Evolutionary conservation across 2,888 invertebrate genomes (phyloP).

Genomic region (Brachynemurus nebulosus): DNA sequence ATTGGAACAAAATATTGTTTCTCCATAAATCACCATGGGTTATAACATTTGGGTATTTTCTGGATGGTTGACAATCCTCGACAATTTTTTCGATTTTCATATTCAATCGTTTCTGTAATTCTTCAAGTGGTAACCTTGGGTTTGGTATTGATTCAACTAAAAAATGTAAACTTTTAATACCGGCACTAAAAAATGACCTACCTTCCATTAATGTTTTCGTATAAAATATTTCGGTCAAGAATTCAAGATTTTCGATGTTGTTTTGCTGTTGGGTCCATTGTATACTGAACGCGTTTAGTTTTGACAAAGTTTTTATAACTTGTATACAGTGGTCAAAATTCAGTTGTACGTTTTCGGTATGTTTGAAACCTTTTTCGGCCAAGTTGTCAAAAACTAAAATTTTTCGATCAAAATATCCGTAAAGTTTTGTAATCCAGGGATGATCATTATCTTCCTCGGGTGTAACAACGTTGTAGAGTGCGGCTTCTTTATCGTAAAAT

Average conservation of each 20-base stretch:
- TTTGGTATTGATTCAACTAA: neutral
- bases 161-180: neutral
- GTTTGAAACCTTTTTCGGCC: too few species aligned
- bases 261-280: too few species aligned
- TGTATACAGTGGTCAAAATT: neutral
- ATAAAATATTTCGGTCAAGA: neutral
- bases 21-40: conserved; percentile 27
- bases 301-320: neutral
- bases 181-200: neutral
- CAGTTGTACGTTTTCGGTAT: too few species aligned
- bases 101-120: neutral
- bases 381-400: too few species aligned
- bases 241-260: neutral
- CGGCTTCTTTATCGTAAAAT: too few species aligned
- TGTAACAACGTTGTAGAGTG: too few species aligned
- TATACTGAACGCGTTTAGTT: neutral
- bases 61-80: conserved; percentile 21
- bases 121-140: neutral
- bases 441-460: too few species aligned
- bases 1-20: conserved; percentile 25
- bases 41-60: conserved; percentile 28
- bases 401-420: too few species aligned
- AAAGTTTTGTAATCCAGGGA: too few species aligned
- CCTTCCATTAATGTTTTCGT: neutral
- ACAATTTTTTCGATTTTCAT: too few species aligned